Percentiles rank a stretch among this genome's conserved stretches.
phyloP scores from a whole-genome alignment of 2,888 invertebrate genomes.

The Yponomeuta malinellus region DNA sequence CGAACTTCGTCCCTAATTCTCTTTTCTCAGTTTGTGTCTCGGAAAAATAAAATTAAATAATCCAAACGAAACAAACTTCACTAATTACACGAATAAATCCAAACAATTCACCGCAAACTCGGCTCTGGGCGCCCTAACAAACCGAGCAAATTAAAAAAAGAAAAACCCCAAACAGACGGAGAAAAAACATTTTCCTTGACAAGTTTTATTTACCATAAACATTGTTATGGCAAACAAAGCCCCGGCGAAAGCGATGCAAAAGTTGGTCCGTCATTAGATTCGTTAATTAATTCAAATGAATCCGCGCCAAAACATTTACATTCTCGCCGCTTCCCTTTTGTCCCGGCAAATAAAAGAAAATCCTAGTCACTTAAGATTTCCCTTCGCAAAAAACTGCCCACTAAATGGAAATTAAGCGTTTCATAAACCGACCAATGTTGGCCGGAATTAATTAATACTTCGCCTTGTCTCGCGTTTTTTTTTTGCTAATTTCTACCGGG shows the following conservation, averaged over 20 bases:
- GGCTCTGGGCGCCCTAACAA: constrained; percentile 47
- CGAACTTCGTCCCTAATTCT: constrained; percentile 34
- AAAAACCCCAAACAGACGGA: constrained; percentile 58
- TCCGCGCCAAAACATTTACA: constrained; percentile 71
- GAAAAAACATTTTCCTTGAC: constrained; percentile 70
- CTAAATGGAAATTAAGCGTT: constrained; percentile 69
- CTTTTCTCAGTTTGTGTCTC: constrained; percentile 56
- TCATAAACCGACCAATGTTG: constrained; percentile 60
- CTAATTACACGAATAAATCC: constrained; percentile 75
- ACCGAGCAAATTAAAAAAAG: constrained; percentile 64
- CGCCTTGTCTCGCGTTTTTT: constrained; percentile 56
- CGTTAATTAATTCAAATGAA: constrained; percentile 75
- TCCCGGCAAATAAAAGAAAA: constrained; percentile 53
- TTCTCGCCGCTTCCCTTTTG: constrained; percentile 52
- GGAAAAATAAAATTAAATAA: constrained; percentile 61
- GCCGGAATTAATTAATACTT: constrained; percentile 68
- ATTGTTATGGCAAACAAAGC: constrained; percentile 54
- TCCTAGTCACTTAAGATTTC: constrained; percentile 50
- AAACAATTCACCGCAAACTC: constrained; percentile 53
- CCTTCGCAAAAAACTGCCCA: constrained; percentile 42
- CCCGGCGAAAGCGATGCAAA: constrained; percentile 58
- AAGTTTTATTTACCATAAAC: constrained; percentile 75
- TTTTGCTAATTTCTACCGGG: constrained; percentile 26
- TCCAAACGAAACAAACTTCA: constrained; percentile 68
- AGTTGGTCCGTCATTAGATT: constrained; percentile 69